Percentiles rank a stretch among this genome's conserved stretches.
These are phyloP conservation scores for Felis chaus DNA, from an alignment of 2,113 vertebrate species.

Conservation along the genomic window DNA sequence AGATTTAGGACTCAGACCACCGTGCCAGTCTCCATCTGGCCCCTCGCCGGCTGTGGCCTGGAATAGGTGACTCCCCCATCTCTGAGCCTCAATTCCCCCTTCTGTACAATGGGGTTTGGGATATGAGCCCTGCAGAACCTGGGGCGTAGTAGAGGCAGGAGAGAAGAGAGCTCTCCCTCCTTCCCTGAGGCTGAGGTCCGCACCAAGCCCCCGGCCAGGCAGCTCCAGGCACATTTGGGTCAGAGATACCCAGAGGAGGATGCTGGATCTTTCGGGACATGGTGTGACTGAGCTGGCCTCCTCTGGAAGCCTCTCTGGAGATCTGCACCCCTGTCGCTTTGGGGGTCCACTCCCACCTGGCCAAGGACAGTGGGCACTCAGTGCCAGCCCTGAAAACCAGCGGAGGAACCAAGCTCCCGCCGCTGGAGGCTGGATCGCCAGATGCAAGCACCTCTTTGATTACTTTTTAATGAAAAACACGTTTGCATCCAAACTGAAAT, in stretches of 20 bases:
- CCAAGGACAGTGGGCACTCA: rapidly evolving
- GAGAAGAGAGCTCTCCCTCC: too few relatives aligned
- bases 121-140: not conserved
- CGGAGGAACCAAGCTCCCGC: not conserved
- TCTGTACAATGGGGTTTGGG: not conserved
- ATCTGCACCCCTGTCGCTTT: not conserved
- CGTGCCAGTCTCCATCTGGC: not conserved
- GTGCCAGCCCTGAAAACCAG: not conserved
- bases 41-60: not conserved
- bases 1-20: not conserved
- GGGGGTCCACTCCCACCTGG: rapidly evolving
- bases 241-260: not conserved
- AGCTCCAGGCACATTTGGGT: not conserved
- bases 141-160: not conserved
- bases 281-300: not conserved
- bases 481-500: constrained; percentile 81
- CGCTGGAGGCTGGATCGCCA: not conserved
- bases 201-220: not conserved
- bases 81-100: not conserved
- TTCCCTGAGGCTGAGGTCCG: not conserved
- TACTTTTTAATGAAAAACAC: constrained; percentile 80
- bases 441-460: constrained; percentile 63
- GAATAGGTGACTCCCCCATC: not conserved
- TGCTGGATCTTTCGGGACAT: not conserved
- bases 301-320: not conserved